These are phyloP conservation scores for Penaeus vannamei DNA, from an alignment of 1,140 invertebrate species.

Conservation along the genomic window DNA sequence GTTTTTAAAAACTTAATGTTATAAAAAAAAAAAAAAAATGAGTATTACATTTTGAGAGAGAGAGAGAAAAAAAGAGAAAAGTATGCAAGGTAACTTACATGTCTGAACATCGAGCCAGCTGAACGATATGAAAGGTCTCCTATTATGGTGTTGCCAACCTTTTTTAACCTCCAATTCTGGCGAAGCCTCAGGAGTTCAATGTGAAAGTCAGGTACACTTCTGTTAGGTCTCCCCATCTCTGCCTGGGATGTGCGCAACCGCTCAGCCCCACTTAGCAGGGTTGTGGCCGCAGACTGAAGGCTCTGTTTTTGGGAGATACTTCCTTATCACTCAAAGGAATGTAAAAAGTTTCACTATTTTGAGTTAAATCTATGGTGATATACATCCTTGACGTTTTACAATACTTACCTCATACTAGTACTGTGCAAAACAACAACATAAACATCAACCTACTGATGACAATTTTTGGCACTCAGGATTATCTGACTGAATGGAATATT, in stretches of 20 bases:
- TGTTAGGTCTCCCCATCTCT: constrained; percentile 81
- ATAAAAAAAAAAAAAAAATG: background rate
- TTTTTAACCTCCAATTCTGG: constrained; percentile 96
- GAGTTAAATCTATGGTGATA: too few relatives aligned
- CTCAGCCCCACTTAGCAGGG: constrained; percentile 88
- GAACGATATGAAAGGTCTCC: constrained; percentile 91
- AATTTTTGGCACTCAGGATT: too few relatives aligned
- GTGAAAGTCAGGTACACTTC: constrained; percentile 85
- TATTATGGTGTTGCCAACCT: constrained; percentile 94
- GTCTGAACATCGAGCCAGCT: constrained; percentile 76
- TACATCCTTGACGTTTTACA: too few relatives aligned
- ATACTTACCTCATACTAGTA: too few relatives aligned
- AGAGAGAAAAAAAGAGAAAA: background rate
- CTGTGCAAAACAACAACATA: too few relatives aligned
- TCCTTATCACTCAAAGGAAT: background rate
- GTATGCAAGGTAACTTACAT: constrained; percentile 71
- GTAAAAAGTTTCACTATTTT: too few relatives aligned
- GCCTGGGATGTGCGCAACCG: constrained; percentile 85
- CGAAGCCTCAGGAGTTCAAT: constrained; percentile 90
- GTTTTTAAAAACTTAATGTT: background rate
- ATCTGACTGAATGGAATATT: too few relatives aligned
- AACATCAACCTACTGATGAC: too few relatives aligned
- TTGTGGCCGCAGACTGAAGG: constrained; percentile 84
- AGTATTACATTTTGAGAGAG: background rate
- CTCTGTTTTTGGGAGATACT: constrained; percentile 73